Evolutionary conservation across 2,797 vertebrate genomes (phyloP), one percentile per base, ranked within the genome.

Genomic region (Enteromius trimaculatus): DNA sequence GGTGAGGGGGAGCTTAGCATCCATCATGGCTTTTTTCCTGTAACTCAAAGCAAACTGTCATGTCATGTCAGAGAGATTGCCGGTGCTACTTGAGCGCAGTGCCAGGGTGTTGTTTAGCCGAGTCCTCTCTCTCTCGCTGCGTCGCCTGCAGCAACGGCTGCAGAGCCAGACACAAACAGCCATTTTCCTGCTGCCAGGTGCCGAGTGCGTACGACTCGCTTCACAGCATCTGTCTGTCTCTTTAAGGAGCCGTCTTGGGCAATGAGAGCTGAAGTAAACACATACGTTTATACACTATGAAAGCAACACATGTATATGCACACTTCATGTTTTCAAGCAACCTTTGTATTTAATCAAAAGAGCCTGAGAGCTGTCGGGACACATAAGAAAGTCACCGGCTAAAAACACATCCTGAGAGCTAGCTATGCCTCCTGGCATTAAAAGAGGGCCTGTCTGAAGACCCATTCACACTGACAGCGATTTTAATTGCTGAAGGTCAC

Each of bases 61-160:
- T 93, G 92, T 93, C 88, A 88, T 92, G 92, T 94, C 93, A 93
- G 91, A 87, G 89, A 92, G 88, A 93, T 93, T 92, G 92, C 75
- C 26, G 29, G 65, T 69, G 29, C 74, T 69, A 44, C 81, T 83
- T 49, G 29, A 70, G 75, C 44, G 10, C 44, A 82, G 44, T 9
- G 6, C 80, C 31, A 6, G 69, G 31, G 44, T 62, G 65, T 83
- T 77, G 81, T 83, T 83, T 77, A 70, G 81, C 65, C 3, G 65
- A 78, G 74, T 60, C 14, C 42, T 44, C 42, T 42, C 9, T 83
- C 62, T 77, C 37, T 49, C 26, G 17, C 76, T 11, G 14, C 2
- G 4, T 78, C 26, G 65, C 82, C 74, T 83, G 64, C 39, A 83
- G 81, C 37, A 68, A 39, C 16, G 39, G 71, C 16, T 19, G 23